A percentile compares a stretch with the other conserved stretches of the same genome.
Conservation (phyloP, 2,113 vertebrate genomes). For the Lipophrys pholis region DNA sequence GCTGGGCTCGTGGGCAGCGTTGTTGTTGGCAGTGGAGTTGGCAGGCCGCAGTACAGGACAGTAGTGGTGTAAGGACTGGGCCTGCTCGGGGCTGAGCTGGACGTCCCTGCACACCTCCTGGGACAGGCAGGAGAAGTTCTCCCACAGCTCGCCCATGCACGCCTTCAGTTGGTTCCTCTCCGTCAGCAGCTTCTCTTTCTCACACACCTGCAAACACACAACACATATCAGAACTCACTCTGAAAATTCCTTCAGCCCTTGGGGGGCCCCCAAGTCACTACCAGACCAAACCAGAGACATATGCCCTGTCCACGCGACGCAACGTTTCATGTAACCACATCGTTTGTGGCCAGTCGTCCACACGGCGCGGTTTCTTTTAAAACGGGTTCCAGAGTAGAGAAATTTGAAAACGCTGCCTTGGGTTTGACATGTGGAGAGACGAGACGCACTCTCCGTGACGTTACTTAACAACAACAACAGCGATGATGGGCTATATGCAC, state of each 20-base stretch:
- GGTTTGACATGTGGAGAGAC: too few relatives aligned
- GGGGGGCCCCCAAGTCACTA: too few relatives aligned
- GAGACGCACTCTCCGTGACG: too few relatives aligned
- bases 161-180: constrained; percentile 98
- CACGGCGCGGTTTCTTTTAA: too few relatives aligned
- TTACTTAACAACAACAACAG: too few relatives aligned
- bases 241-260: not conserved
- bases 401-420: too few relatives aligned
- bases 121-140: constrained; percentile 99
- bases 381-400: too few relatives aligned
- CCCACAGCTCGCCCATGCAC: constrained; percentile 97
- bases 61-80: constrained; percentile 95
- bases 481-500: too few relatives aligned
- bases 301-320: too few relatives aligned
- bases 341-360: too few relatives aligned
- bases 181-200: constrained; percentile 97
- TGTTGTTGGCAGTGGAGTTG: constrained; percentile 78
- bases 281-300: too few relatives aligned
- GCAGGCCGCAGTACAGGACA: constrained; percentile 92
- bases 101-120: constrained; percentile 98
- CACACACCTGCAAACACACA: constrained; percentile 87
- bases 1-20: constrained; percentile 78
- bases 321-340: too few relatives aligned
- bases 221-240: not conserved
- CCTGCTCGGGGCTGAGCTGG: constrained; percentile 95